Base-by-base conservation (phyloP, 2,113 vertebrate species). In the Gobius niger region DNA sequence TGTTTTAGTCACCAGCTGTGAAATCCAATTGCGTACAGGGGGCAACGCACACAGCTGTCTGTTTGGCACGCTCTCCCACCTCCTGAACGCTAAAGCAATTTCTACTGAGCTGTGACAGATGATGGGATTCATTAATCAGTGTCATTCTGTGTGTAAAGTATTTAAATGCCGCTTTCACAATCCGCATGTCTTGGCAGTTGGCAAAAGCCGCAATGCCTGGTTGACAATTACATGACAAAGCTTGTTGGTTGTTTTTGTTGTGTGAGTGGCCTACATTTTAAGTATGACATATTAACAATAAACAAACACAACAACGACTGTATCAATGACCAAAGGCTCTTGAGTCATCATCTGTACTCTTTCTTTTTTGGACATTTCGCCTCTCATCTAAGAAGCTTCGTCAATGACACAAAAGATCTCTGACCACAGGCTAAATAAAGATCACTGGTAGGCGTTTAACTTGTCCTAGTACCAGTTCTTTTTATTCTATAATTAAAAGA, bases 121-220 rank as follows among this genome's bases (percentile, higher is more conserved):
- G 87, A 87, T 81, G 81, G 77, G 84, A 84, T 76, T 89, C 85
- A 85, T 82, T 82, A 83, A 89, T 84, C 85, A 79, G 85, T 79
- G 83, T 88, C 84, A 61, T 77, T 84, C 83, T 83, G 72, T 77
- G 80, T 83, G 80, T 80, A 80, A 82, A 72, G 72, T 63, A 40
- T 83, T 82, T 77, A 80, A 72, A 85, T 76, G 63, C 68, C 13
- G 81, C 74, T 77, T 78, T 72, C 53, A 80, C 18, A 75, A 77
- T 82, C 78, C 84, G 72, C 57, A 80, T 44, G 84, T 41, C 63
- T 76, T 67, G 54, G 80, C 75, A 84, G 56, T 76, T 67, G 54
- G 80, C 77, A 82, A 56, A 67, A 60, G 68, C 66, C 72, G 79
- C 69, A 56, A 63, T 59, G 41, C n/a, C 60, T 41, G 47, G 42